Base-by-base conservation (phyloP, 1,140 invertebrate species). In the Ceratosolen fusciceps region DNA sequence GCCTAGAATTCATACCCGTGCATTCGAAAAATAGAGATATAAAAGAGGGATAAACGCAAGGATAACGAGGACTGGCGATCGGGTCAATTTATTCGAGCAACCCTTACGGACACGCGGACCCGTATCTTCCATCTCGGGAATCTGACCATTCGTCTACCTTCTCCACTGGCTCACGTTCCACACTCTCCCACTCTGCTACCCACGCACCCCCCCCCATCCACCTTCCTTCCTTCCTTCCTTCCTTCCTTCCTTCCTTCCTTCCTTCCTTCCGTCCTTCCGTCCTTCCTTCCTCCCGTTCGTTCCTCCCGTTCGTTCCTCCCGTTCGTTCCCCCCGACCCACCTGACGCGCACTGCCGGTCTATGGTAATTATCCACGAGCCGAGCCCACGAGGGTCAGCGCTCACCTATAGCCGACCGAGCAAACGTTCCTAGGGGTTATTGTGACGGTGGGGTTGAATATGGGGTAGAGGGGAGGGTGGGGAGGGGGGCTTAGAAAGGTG, bases 141-240 rank as follows among this genome's bases (percentile, higher is more conserved):
- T 39, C 73, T 71, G 73, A 75, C 65, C 72, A 80, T 74, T 79
- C 72, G 78, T 79, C 72, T 39, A 68, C 26, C 62, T 74, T 37
- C 77, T 74, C 49, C 43, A 73, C 67, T 49, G 7, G 39, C 37
- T 58, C 26, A 19, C 31, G 26, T 79, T 68, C 26, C 52, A n/a
- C n/a, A 24, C 62, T 37, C 54, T 34, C 29, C 49, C 37, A 67
- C 47, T n/a, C 47, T 70, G 24, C 54, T 60, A 34, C 29, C n/a
- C n/a, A n/a, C n/a, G n/a, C n/a, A n/a, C n/a, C n/a, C n/a, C n/a
- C 81, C 78, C 81, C 80, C 79, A 81, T 82, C 81, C n/a, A n/a
- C n/a, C 78, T 81, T 82, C 80, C 80, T 78, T 80, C 81, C 80
- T 79, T 83, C 80, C 72, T 82, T 80, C 74, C 77, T 71, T 62